These are phyloP conservation scores for Drosophila niveifrons DNA, from an alignment of 2,888 invertebrate species.

Conservation along the genomic window DNA sequence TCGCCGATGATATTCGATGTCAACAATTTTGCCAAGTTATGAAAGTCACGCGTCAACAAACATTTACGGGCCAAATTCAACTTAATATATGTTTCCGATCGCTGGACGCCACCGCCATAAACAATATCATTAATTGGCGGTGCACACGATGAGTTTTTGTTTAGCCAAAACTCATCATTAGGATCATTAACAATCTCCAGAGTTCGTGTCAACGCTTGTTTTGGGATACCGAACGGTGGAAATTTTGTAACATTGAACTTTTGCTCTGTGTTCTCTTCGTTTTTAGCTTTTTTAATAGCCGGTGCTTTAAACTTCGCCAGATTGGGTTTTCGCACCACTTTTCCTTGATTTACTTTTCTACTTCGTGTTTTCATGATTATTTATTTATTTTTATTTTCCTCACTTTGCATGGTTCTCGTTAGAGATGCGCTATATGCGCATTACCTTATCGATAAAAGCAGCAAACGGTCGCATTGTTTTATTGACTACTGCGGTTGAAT, in stretches of 20 bases:
- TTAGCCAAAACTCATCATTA: constrained; percentile 63
- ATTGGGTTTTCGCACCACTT: background rate
- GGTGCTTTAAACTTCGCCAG: background rate
- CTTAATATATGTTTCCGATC: constrained; percentile 43
- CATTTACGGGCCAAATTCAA: constrained; percentile 62
- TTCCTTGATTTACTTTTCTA: background rate
- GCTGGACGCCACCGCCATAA: background rate
- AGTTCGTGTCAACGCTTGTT: constrained; percentile 48
- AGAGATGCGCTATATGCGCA: constrained; percentile 1
- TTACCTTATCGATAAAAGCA: background rate
- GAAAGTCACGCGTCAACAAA: constrained; percentile 64
- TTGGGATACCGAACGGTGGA: constrained; percentile 53
- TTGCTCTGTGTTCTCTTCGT: constrained; percentile 4
- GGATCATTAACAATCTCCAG: constrained; percentile 56
- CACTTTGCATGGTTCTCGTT: background rate
- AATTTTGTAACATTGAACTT: constrained; percentile 23
- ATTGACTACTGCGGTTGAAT: background rate
- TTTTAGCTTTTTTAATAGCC: background rate
- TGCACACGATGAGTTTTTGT: constrained; percentile 62
- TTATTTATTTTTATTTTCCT: background rate
- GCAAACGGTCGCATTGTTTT: background rate
- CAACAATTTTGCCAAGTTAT: constrained; percentile 61
- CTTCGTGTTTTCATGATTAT: constrained; percentile 4
- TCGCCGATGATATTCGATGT: constrained; percentile 45
- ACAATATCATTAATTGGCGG: constrained; percentile 36